Conservation (phyloP, 2,797 vertebrate genomes). For the Alcedo atthis region DNA sequence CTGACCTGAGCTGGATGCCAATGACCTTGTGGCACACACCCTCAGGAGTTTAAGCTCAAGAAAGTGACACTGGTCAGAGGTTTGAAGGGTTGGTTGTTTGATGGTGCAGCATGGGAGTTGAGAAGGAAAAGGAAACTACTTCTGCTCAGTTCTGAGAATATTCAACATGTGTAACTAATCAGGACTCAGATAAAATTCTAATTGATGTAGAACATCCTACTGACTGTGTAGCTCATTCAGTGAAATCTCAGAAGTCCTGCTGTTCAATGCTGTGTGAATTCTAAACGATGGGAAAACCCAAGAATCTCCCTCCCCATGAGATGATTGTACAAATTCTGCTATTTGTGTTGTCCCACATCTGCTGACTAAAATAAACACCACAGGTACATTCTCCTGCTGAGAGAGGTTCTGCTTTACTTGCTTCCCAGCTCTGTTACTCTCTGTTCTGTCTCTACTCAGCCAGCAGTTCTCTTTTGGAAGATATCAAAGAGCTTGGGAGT, state of each 20-base stretch:
- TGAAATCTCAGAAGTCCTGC: conserved; percentile 2
- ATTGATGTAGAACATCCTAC: not conserved
- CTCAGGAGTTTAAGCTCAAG: not conserved
- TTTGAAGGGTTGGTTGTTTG: not conserved
- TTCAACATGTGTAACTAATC: not conserved
- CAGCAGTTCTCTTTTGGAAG: not conserved
- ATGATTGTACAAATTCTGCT: not conserved
- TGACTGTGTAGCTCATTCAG: not conserved
- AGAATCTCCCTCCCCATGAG: not conserved
- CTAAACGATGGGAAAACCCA: not conserved
- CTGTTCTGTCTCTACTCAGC: not conserved
- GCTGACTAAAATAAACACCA: not conserved
- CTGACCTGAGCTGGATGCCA: not conserved
- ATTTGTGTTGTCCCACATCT: not conserved
- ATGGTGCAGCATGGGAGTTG: not conserved
- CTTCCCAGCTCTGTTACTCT: not conserved
- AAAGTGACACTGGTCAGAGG: not conserved
- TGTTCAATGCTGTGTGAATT: not conserved
- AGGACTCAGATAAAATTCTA: not conserved
- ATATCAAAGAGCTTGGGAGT: not conserved
- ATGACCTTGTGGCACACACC: not conserved
- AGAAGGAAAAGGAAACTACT: not conserved
- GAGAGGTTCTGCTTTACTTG: not conserved
- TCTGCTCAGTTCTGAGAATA: not conserved
- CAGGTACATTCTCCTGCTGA: not conserved